These are phyloP conservation scores for Campopleginae sp. DNA, from an alignment of 2,888 invertebrate species.

Conservation along the genomic window DNA sequence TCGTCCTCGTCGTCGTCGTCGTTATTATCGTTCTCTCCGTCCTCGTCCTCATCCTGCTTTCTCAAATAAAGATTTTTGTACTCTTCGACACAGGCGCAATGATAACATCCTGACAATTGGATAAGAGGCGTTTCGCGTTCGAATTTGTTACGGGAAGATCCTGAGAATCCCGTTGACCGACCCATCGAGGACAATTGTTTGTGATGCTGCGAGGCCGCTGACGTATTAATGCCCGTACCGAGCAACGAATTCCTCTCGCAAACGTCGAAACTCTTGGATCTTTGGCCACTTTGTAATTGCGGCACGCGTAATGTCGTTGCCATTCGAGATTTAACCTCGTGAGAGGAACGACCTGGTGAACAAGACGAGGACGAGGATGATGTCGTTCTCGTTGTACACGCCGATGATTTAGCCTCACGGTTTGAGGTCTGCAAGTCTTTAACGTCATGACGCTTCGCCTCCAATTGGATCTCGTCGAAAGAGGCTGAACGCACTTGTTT, in stretches of 20 bases:
- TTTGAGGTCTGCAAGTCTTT: slow-evolving; percentile 67
- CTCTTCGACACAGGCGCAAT: slow-evolving; percentile 91
- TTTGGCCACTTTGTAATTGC: slow-evolving; percentile 87
- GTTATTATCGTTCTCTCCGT: slow-evolving; percentile 64
- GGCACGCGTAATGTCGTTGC: slow-evolving; percentile 87
- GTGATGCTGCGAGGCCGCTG: slow-evolving; percentile 75
- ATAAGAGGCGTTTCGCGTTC: slow-evolving; percentile 86
- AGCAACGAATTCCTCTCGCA: slow-evolving; percentile 86
- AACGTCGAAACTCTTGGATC: slow-evolving; percentile 93
- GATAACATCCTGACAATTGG: slow-evolving; percentile 90
- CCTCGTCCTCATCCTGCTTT: slow-evolving; percentile 76
- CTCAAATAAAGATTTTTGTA: slow-evolving; percentile 87
- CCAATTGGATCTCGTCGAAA: slow-evolving; percentile 95
- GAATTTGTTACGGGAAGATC: slow-evolving; percentile 80
- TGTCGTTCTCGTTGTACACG: slow-evolving; percentile 68
- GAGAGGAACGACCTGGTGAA: slow-evolving; percentile 79
- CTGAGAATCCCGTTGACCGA: slow-evolving; percentile 72
- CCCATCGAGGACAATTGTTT: slow-evolving; percentile 46
- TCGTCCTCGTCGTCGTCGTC: slow-evolving; percentile 64
- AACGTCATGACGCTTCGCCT: slow-evolving; percentile 88
- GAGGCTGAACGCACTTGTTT: slow-evolving; percentile 95
- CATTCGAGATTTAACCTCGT: slow-evolving; percentile 68
- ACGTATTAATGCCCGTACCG: slow-evolving; percentile 22
- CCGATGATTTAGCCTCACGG: slow-evolving; percentile 41
- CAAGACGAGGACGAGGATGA: slow-evolving; percentile 79